A percentile compares a stretch with the other conserved stretches of the same genome.
phyloP scores from a whole-genome alignment of 2,888 invertebrate genomes.

The Uropetala carovei region DNA sequence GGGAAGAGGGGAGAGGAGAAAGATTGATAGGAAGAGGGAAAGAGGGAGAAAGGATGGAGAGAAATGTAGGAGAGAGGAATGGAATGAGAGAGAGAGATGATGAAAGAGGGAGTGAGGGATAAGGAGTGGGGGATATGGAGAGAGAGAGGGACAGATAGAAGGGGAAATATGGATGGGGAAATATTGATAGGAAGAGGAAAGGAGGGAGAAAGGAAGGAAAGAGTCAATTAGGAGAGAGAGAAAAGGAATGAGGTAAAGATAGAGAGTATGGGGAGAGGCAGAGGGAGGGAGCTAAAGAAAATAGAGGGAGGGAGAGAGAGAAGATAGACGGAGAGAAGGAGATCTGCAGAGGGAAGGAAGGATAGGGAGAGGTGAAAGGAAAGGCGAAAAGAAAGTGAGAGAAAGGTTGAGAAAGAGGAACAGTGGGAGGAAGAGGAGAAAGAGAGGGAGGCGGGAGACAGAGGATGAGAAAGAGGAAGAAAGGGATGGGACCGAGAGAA shows the following conservation, averaged over 20 bases:
- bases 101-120: not conserved
- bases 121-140: not conserved
- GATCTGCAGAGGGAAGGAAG: too few relatives aligned
- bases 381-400: too few relatives aligned
- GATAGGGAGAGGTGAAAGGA: not conserved
- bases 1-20: not conserved
- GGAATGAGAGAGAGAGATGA: not conserved
- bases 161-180: too few relatives aligned
- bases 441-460: not conserved
- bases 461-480: too few relatives aligned
- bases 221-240: too few relatives aligned
- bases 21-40: not conserved
- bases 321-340: too few relatives aligned
- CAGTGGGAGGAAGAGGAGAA: not conserved
- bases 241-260: not conserved
- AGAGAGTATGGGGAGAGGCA: not conserved
- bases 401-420: not conserved
- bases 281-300: not conserved
- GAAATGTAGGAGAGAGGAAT: not conserved
- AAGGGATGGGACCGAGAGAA: too few relatives aligned
- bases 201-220: not conserved
- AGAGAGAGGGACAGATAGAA: not conserved
- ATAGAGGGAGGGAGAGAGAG: not conserved
- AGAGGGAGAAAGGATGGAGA: not conserved
- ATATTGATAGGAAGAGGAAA: not conserved